A percentile compares a stretch with the other conserved stretches of the same genome.
Evolutionary conservation across 1,140 invertebrate genomes (phyloP).

Genomic region (Trachelipus rathkii): DNA sequence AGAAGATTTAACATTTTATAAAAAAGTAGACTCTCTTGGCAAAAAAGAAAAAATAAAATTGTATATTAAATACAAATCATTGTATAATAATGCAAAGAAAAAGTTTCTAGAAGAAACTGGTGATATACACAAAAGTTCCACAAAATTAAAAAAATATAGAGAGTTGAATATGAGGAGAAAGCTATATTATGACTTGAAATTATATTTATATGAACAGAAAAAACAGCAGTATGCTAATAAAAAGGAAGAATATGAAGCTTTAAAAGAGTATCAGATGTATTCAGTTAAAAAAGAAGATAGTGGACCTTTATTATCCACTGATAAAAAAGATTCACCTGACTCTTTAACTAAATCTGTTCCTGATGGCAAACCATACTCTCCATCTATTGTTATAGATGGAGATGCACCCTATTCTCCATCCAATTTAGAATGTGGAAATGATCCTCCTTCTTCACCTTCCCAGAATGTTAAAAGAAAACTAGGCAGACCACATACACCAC

Average conservation of each 20-base stretch:
- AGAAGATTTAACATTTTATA: neutral
- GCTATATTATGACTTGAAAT: neutral
- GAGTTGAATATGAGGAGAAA: neutral
- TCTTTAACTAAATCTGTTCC: too few species aligned
- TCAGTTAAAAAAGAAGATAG: too few species aligned
- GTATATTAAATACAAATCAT: neutral
- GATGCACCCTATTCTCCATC: too few species aligned
- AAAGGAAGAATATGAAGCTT: neutral
- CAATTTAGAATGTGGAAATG: too few species aligned
- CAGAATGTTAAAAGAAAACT: too few species aligned
- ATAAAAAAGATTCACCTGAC: too few species aligned
- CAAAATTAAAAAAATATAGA: conserved; percentile 1
- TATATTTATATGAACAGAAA: neutral
- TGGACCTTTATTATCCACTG: too few species aligned
- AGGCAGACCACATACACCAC: too few species aligned
- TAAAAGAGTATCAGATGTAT: neutral
- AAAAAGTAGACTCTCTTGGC: neutral
- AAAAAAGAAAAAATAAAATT: conserved; percentile 1
- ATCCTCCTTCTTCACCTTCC: too few species aligned
- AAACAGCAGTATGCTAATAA: neutral
- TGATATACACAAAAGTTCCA: neutral
- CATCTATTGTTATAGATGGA: too few species aligned
- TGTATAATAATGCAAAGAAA: conserved; percentile 1
- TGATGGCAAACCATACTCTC: too few species aligned
- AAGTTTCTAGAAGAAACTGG: neutral